Percentiles rank a stretch among this genome's conserved stretches.
Evolutionary conservation across 2,888 invertebrate species (phyloP).

Genomic region (Phaedon cochleariae): DNA sequence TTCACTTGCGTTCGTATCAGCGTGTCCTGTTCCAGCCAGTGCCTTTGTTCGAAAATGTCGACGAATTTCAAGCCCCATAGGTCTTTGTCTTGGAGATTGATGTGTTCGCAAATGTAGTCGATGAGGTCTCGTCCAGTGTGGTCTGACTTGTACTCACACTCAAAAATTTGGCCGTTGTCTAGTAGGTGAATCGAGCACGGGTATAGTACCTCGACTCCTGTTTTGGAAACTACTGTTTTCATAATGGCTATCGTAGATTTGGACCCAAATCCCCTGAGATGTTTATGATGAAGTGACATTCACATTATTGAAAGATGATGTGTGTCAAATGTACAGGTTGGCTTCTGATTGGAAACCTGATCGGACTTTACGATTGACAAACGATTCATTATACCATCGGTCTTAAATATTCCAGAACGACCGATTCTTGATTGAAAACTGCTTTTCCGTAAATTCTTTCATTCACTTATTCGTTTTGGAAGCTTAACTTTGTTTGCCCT

Average conservation of each 20-base stretch:
- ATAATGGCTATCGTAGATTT: conserved; percentile 23
- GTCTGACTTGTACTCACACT: conserved; percentile 44
- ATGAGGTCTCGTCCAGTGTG: conserved; percentile 39
- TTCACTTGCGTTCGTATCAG: conserved; percentile 42
- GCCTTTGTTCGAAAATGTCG: conserved; percentile 38
- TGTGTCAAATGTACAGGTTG: background rate
- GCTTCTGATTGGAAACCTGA: no score
- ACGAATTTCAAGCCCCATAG: conserved; percentile 42
- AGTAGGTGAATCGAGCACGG: conserved; percentile 43
- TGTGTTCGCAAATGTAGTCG: conserved; percentile 39
- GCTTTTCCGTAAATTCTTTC: no score
- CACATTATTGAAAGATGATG: background rate
- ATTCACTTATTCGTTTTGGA: no score
- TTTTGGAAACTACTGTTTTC: conserved; percentile 41
- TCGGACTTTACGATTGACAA: no score
- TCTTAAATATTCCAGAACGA: no score
- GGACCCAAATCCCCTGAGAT: conserved; percentile 15
- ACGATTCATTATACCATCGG: no score
- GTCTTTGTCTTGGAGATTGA: conserved; percentile 35
- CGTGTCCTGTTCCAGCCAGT: conserved; percentile 41
- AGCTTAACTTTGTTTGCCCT: no score
- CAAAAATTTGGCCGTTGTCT: conserved; percentile 36
- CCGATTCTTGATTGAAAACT: no score
- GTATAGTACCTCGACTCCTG: conserved; percentile 41
- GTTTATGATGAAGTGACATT: background rate